Base-by-base conservation (phyloP, 1,140 invertebrate genomes). In the Stratiolaelaps scimitus region DNA sequence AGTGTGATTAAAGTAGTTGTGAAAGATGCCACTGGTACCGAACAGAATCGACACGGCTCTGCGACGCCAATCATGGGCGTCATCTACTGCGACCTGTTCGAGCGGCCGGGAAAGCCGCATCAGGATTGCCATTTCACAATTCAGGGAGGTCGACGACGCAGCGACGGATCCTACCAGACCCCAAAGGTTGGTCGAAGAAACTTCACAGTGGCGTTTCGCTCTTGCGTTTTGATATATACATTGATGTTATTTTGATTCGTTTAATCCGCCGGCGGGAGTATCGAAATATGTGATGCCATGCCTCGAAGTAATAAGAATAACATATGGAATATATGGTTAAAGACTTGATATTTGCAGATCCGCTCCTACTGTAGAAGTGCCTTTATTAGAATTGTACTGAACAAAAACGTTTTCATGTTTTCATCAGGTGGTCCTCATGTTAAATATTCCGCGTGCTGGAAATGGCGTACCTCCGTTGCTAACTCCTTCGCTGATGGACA, bases 101-200 rank as follows among this genome's bases (percentile, higher is more conserved):
- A 90, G 73, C 80, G 96, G 65, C 72, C 78, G 43, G 84, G 85
- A 6, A 99, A 98, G 77, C 85, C 89, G 29, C 85, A 90, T 77
- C 92, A 97, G 80, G 96, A 98, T 74, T 98, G 95, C 73, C 96
- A 98, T 76, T 98, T 95, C 76, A 98, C 94, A 0, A 95, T 99
- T 68, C 84, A 85, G 72, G 95, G 95, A 19, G 93, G 94, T 23
- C 87, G 89, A 76, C 72, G 80, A 67, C 73, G 88, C 56, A 71
- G 81, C 0, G 84, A 93, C 77, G 88, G 88, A n/a, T 79, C 78
- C 46, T 95, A 96, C 75, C 88, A 91, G 79, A 81, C 77, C 15
- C 53, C 53, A 15, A 60, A 60, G 20, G 53, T 60, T 26, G 10
- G 34, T 40, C 34, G 34, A 40, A 40, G 10, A 40, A 40, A 40